phyloP scores from a whole-genome alignment of 1,140 invertebrate species.

The Triops cancriformis region DNA sequence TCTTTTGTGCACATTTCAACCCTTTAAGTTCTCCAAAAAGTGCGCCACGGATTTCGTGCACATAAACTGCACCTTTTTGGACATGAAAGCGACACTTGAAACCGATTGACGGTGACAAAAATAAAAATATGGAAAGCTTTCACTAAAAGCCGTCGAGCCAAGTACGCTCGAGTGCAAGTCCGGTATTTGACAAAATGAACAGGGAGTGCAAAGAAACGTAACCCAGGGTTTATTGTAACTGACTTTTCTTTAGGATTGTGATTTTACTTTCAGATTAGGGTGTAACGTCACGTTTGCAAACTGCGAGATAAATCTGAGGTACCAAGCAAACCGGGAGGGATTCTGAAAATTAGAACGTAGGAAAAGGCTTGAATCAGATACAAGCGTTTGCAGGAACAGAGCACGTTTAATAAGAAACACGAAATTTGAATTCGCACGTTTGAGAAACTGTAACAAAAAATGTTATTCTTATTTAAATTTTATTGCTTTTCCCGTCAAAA shows the following conservation, averaged over 20 bases:
- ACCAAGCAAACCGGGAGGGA: no score
- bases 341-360: no score
- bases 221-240: not conserved
- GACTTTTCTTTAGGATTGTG: not conserved
- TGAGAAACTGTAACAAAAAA: no score
- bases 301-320: no score
- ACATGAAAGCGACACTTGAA: not conserved
- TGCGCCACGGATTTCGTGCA: not conserved
- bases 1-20: not conserved
- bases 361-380: no score
- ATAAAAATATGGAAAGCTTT: not conserved
- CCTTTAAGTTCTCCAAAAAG: not conserved
- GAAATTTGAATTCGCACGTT: no score
- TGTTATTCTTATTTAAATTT: no score
- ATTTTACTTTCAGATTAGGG: no score
- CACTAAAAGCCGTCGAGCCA: not conserved
- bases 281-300: no score
- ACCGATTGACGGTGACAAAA: not conserved
- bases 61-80: not conserved
- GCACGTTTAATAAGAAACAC: no score
- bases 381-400: no score
- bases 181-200: not conserved
- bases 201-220: not conserved
- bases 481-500: no score
- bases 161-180: not conserved